phyloP scores from a whole-genome alignment of 1,140 invertebrate genomes.

The Gonatopus flavifemur region DNA sequence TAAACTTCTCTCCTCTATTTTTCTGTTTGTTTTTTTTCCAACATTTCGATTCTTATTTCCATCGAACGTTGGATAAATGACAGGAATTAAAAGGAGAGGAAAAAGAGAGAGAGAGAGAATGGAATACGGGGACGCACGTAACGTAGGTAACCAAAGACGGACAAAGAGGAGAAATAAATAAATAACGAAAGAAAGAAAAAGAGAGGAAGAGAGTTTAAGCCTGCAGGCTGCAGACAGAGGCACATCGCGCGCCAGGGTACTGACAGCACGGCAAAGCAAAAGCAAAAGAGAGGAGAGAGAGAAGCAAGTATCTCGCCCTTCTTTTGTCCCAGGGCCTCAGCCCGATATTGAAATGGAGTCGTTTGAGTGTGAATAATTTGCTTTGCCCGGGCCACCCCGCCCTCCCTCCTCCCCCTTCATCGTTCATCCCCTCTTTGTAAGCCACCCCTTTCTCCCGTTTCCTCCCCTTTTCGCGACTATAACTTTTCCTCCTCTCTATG shows the following conservation, averaged over 20 bases:
- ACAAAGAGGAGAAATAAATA: slow-evolving; percentile 2
- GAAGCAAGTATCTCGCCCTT: slow-evolving; percentile 59
- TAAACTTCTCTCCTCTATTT: no score
- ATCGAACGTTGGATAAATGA: no score
- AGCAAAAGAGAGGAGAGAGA: slow-evolving; percentile 56
- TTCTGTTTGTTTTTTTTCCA: no score
- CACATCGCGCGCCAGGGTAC: slow-evolving; percentile 36
- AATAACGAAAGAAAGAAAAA: slow-evolving; percentile 18
- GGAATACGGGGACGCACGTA: slow-evolving; percentile 22
- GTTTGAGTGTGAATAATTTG: slow-evolving; percentile 63
- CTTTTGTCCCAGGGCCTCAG: slow-evolving; percentile 59
- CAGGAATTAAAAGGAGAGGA: background rate
- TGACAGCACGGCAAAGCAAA: slow-evolving; percentile 56
- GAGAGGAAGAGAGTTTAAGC: slow-evolving; percentile 30
- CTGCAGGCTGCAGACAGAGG: slow-evolving; percentile 49
- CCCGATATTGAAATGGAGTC: slow-evolving; percentile 62
- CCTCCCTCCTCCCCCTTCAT: slow-evolving; percentile 18
- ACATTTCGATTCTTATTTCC: no score
- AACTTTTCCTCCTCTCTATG: slow-evolving; percentile 2
- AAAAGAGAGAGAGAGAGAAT: slow-evolving; percentile 10
- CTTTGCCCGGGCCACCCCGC: slow-evolving; percentile 52
- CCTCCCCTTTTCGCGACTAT: slow-evolving; percentile 21
- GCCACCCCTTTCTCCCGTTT: slow-evolving; percentile 29
- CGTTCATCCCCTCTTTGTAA: slow-evolving; percentile 15
- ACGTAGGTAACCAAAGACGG: slow-evolving; percentile 2